Conservation (phyloP, 1,140 invertebrate species). For the Orchesella cincta region DNA sequence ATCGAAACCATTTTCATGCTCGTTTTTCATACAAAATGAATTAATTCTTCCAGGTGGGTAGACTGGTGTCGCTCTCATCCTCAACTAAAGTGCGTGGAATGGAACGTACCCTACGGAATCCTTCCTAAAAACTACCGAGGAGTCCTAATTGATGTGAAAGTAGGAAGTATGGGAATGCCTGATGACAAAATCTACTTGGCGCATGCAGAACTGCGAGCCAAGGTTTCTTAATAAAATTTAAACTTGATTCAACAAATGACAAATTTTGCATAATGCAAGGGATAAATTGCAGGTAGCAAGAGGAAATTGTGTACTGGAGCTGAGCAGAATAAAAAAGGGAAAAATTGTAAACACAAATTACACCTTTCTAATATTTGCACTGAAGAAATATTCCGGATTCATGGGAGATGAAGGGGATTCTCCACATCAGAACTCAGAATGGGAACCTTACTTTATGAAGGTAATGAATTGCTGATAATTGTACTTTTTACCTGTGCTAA, state of each 20-base stretch:
- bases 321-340: conserved; percentile 48
- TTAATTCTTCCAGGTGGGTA: conserved; percentile 47
- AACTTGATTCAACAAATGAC: not conserved
- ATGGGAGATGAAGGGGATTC: conserved; percentile 61
- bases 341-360: conserved; percentile 43
- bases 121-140: conserved; percentile 44
- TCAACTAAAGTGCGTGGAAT: conserved; percentile 43
- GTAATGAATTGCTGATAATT: conserved; percentile 32
- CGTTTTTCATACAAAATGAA: too few species aligned
- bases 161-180: conserved; percentile 44
- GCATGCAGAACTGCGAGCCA: conserved; percentile 45
- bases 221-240: conserved; percentile 30
- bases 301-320: conserved; percentile 57
- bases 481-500: too few species aligned
- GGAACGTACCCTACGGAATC: conserved; percentile 45
- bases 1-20: too few species aligned
- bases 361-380: conserved; percentile 57
- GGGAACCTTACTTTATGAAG: conserved; percentile 57
- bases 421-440: conserved; percentile 56
- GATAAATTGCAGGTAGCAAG: conserved; percentile 54
- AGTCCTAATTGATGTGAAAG: conserved; percentile 50
- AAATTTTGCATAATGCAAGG: too few species aligned
- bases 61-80: conserved; percentile 38
- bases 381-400: conserved; percentile 61
- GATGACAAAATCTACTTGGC: conserved; percentile 50